A percentile compares a stretch with the other conserved stretches of the same genome.
Evolutionary conservation across 1,140 invertebrate species (phyloP).

Genomic region (Ridgeia piscesae): DNA sequence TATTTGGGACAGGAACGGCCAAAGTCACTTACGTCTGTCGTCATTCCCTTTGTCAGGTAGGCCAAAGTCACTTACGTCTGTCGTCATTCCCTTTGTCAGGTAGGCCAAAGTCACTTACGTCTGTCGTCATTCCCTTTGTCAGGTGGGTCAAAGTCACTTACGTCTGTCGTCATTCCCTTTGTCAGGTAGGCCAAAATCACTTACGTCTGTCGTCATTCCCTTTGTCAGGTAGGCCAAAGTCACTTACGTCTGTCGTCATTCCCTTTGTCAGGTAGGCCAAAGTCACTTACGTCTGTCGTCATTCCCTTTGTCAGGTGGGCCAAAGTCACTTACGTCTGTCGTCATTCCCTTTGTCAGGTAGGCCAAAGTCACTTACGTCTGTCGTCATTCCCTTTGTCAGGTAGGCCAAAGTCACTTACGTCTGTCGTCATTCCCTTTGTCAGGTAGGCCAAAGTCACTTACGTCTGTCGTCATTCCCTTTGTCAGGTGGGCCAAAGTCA

Average conservation of each 20-base stretch:
- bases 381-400: constrained; percentile 48
- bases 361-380: constrained; percentile 47
- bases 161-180: constrained; percentile 49
- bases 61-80: constrained; percentile 49
- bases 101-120: constrained; percentile 47
- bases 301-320: constrained; percentile 45
- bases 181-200: constrained; percentile 40
- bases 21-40: constrained; percentile 48
- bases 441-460: constrained; percentile 42
- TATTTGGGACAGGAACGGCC: not conserved
- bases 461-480: constrained; percentile 51
- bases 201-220: constrained; percentile 50
- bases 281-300: constrained; percentile 48
- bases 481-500: constrained; percentile 41
- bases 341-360: constrained; percentile 46
- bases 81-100: constrained; percentile 46
- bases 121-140: constrained; percentile 47
- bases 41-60: constrained; percentile 44
- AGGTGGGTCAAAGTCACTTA: constrained; percentile 44
- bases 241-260: constrained; percentile 48
- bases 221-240: constrained; percentile 45
- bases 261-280: constrained; percentile 47
- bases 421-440: constrained; percentile 49
- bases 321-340: constrained; percentile 48
- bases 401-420: constrained; percentile 44